These are phyloP conservation scores for Tenthredo mesomela DNA, from an alignment of 2,888 invertebrate genomes.

Conservation along the genomic window DNA sequence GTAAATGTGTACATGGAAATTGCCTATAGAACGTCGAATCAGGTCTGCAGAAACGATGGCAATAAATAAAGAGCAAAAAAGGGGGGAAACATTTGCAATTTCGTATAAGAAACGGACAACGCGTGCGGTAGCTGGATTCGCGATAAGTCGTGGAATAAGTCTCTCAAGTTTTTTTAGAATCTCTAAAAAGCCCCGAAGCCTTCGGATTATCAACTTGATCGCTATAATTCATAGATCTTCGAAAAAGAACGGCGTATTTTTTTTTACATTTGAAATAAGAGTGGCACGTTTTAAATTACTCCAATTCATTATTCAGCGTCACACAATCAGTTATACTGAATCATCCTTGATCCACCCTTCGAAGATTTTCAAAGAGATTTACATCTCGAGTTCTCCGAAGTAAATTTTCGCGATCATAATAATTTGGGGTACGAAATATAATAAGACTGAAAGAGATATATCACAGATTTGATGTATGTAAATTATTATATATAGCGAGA, in stretches of 20 bases:
- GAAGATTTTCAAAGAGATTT: not conserved
- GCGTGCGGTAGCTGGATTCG: not conserved
- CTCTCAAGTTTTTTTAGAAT: not conserved
- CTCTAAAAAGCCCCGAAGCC: not conserved
- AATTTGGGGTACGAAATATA: not conserved
- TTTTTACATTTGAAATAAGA: not conserved
- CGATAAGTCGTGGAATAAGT: not conserved
- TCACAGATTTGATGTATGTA: not conserved
- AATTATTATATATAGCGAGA: not conserved
- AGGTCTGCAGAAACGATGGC: not conserved
- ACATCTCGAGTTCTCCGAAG: not conserved
- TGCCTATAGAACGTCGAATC: not conserved
- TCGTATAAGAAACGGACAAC: not conserved
- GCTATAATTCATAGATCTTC: not conserved
- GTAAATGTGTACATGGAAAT: not conserved
- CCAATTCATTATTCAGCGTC: not conserved
- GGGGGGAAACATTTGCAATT: not conserved
- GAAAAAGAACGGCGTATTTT: not conserved
- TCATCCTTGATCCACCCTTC: not conserved
- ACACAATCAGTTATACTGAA: constrained; percentile 3
- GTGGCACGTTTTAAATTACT: not conserved
- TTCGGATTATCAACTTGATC: not conserved
- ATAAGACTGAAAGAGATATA: not conserved
- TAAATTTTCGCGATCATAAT: not conserved
- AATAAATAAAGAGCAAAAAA: not conserved